phyloP scores from a whole-genome alignment of 2,888 invertebrate species.

The Drosophila robusta region DNA sequence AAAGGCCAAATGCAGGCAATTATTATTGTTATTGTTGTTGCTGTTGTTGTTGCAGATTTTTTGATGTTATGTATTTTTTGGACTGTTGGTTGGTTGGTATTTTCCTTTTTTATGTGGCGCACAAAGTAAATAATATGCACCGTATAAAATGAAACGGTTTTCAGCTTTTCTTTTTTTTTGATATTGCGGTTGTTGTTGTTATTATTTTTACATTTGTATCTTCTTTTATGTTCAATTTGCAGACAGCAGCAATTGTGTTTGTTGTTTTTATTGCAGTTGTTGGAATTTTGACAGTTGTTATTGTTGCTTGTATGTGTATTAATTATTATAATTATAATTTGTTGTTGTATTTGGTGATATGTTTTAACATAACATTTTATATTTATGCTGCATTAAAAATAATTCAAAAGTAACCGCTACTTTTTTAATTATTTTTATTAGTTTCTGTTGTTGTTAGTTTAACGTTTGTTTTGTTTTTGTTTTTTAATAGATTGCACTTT shows the following conservation, averaged over 20 bases:
- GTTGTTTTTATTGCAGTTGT: conserved; percentile 56
- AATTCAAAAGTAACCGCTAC: conserved; percentile 79
- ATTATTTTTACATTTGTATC: conserved; percentile 28
- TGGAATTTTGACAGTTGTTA: conserved; percentile 62
- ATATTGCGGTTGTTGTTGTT: background rate
- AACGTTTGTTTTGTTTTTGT: conserved; percentile 40
- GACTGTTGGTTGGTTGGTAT: conserved; percentile 58
- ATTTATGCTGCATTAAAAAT: conserved; percentile 64
- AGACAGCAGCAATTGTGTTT: conserved; percentile 64
- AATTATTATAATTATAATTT: conserved; percentile 51
- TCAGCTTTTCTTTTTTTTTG: conserved; percentile 32
- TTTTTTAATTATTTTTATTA: conserved; percentile 78
- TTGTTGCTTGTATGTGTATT: conserved; percentile 46
- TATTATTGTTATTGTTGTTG: conserved; percentile 52
- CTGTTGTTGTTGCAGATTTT: conserved; percentile 41
- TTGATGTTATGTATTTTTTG: conserved; percentile 51
- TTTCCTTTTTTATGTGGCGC: conserved; percentile 56
- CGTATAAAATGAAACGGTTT: conserved; percentile 66
- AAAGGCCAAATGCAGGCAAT: conserved; percentile 75
- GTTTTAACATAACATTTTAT: conserved; percentile 65
- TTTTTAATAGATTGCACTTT: conserved; percentile 72
- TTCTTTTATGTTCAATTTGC: conserved; percentile 55
- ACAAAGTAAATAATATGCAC: conserved; percentile 73
- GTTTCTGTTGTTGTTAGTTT: conserved; percentile 48
- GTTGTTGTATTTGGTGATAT: conserved; percentile 70